Percentiles rank a stretch among this genome's conserved stretches.
Evolutionary conservation across 2,888 invertebrate genomes (phyloP).

Genomic region (Invenusta paracnida): DNA sequence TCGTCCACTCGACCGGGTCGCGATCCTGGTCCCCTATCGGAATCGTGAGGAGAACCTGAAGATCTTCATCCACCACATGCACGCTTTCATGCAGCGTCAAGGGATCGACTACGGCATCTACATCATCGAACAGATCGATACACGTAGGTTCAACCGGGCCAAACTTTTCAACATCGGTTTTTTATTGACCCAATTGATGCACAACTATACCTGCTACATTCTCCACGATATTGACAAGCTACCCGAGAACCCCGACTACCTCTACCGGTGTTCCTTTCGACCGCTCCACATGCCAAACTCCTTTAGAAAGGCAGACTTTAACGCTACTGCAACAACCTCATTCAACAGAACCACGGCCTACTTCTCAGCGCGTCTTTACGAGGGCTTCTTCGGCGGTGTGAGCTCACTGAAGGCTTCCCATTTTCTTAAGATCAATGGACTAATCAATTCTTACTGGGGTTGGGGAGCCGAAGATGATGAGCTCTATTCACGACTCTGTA

Average conservation of each 20-base stretch:
- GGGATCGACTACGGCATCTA: not conserved
- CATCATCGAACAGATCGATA: not conserved
- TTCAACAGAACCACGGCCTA: too few species aligned
- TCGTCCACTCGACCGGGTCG: not conserved
- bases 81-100: not conserved
- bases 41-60: constrained; percentile 25
- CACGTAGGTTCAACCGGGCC: not conserved
- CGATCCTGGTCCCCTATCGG: constrained; percentile 1
- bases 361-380: too few species aligned
- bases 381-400: not conserved
- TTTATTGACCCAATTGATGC: not conserved
- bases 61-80: not conserved
- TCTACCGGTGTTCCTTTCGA: not conserved
- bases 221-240: constrained; percentile 33
- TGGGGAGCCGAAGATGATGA: not conserved
- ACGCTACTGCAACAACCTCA: too few species aligned
- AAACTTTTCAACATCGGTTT: constrained; percentile 20
- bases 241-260: constrained; percentile 5
- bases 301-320: too few species aligned
- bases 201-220: not conserved
- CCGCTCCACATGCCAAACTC: constrained; percentile 31
- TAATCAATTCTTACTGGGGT: not conserved
- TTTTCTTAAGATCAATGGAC: not conserved
- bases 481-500: not conserved
- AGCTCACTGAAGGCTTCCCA: not conserved